Percentiles rank a stretch among this genome's conserved stretches.
phyloP scores from a whole-genome alignment of 2,113 vertebrate species.

The Castor canadensis region DNA sequence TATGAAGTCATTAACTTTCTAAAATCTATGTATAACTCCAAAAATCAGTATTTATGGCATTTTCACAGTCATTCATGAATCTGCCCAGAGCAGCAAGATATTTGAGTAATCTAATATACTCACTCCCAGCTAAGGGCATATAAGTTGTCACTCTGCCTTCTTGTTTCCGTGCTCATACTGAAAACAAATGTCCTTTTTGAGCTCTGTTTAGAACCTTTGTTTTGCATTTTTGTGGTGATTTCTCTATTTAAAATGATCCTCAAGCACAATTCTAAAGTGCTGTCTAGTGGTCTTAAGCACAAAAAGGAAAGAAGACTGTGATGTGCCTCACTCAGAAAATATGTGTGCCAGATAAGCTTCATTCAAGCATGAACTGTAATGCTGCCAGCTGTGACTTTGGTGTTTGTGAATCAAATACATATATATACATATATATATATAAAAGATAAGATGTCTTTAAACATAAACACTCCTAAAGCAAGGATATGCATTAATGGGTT shows the following conservation, averaged over 20 bases:
- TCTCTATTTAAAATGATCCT: background rate
- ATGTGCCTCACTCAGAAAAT: background rate
- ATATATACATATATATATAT: too few relatives aligned
- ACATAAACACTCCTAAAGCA: background rate
- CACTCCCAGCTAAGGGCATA: background rate
- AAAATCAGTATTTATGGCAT: background rate
- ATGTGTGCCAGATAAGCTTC: background rate
- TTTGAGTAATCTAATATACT: too few relatives aligned
- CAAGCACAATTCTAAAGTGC: background rate
- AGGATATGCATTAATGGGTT: background rate
- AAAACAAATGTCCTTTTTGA: background rate
- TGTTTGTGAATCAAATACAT: background rate
- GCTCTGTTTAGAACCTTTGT: too few relatives aligned
- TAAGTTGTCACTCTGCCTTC: background rate
- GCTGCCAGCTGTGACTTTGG: background rate
- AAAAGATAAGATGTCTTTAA: background rate
- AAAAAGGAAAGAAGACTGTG: background rate
- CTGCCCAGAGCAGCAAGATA: background rate
- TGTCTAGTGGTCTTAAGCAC: background rate
- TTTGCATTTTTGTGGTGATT: background rate
- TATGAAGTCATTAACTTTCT: background rate
- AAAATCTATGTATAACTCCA: background rate
- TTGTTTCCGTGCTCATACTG: background rate
- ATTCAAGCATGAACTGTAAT: background rate
- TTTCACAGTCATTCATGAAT: background rate